Evolutionary conservation across 2,888 invertebrate species (phyloP), one percentile per base, ranked within the genome.

Genomic region (Pemphredon lugubris): DNA sequence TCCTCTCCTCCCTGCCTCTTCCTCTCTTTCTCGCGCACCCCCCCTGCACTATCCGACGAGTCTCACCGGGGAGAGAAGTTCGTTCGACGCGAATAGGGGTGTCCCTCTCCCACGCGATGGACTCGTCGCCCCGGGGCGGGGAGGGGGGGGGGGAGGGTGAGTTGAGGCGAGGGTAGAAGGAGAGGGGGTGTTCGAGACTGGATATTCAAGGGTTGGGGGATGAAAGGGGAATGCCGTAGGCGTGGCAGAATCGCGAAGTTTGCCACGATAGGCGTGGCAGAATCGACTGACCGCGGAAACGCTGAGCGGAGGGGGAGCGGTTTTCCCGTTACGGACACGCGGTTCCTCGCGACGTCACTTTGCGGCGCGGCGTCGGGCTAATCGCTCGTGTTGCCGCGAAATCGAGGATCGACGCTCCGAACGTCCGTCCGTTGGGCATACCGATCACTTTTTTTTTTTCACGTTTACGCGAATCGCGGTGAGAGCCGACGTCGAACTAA

Each of bases 271-370:
- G 81, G 81, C 79, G 81, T 75, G 73, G 81, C 79, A 61, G 70
- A 67, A 73, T 60, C 77, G 66, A 63, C 55, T 73, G 61, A 73
- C 73, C 73, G 68, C 73, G 66, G 65, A 65, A 71, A 71, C 65
- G 65, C 40, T 34, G 64, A 44, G 65, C 71, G 16, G 71, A 71
- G 65, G 65, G 34, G 72, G 72, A 61, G 40, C 66, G 50, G 50
- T 70, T 69, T 60, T n/a, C 70, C 69, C 70, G 69, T 69, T 16
- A 61, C 55, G 69, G 59, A 81, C 82, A 82, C 77, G 81, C 82
- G 82, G 82, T 83, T 73, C 70, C 58, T 63, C 72, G 73, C 79
- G 73, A 79, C 75, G 78, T 84, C 86, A 86, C 84, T 87, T 84
- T 80, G 83, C 81, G 81, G 79, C 81, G 78, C 81, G 83, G 82